A percentile compares a stretch with the other conserved stretches of the same genome.
Conservation (phyloP, 2,113 vertebrate genomes). For the Caracal caracal region DNA sequence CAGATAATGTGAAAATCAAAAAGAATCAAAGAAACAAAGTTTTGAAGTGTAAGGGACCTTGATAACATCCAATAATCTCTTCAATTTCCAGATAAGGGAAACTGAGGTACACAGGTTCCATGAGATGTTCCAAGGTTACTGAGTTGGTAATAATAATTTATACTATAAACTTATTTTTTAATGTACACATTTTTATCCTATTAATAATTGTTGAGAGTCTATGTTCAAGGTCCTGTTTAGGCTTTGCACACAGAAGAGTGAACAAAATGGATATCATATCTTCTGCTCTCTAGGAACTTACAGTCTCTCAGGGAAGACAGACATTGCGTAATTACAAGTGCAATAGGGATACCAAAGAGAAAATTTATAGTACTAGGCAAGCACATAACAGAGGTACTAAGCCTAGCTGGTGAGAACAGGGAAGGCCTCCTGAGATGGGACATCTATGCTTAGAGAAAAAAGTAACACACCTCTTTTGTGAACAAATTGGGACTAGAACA, state of each 20-base stretch:
- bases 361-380: not conserved
- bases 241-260: not conserved
- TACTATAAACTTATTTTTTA: not conserved
- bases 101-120: not conserved
- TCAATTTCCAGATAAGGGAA: not conserved
- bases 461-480: not conserved
- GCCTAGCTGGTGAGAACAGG: not conserved
- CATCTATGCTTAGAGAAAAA: not conserved
- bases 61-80: not conserved
- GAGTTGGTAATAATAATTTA: not conserved
- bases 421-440: not conserved
- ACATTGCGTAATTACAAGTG: fast-evolving
- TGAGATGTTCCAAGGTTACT: not conserved
- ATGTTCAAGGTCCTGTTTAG: not conserved
- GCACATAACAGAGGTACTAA: not conserved
- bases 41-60: not conserved
- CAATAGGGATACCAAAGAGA: not conserved
- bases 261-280: not conserved
- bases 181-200: not conserved
- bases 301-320: not conserved
- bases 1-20: not conserved
- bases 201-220: not conserved
- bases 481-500: not conserved
- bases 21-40: not conserved
- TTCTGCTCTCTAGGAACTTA: not conserved